Conservation (phyloP, 2,113 vertebrate genomes). For the Penelope pileata region DNA sequence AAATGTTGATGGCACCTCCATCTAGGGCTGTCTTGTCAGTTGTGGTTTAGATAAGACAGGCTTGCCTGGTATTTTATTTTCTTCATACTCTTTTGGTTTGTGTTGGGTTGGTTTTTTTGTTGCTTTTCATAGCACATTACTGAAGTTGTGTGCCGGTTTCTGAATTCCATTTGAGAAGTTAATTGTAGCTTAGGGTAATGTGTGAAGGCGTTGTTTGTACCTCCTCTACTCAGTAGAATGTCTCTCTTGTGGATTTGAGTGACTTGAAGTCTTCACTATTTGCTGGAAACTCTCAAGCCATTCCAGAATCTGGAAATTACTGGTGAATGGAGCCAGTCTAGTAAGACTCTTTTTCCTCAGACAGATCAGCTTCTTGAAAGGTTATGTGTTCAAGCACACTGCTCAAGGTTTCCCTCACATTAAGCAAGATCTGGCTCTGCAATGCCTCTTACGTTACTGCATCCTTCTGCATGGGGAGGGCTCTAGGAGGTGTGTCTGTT, state of each 20-base stretch:
- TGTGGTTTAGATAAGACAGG: neutral
- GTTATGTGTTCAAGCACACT: neutral
- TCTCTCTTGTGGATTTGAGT: neutral
- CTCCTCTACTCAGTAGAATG: rapidly evolving
- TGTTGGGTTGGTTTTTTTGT: neutral
- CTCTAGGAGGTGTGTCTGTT: neutral
- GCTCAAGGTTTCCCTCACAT: neutral
- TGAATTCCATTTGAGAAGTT: neutral
- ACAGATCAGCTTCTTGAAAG: neutral
- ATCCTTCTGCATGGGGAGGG: neutral
- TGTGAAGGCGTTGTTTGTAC: neutral
- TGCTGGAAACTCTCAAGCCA: neutral
- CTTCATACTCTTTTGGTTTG: neutral
- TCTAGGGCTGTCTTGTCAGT: neutral
- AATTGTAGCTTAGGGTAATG: neutral
- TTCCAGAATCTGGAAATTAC: neutral
- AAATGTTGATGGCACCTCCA: neutral
- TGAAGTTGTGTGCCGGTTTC: neutral
- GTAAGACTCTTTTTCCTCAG: neutral
- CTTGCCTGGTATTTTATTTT: neutral
- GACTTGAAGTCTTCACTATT: neutral
- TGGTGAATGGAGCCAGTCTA: neutral
- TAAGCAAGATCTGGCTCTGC: neutral
- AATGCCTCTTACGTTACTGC: neutral
- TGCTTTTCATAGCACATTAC: neutral